A percentile compares a stretch with the other conserved stretches of the same genome.
These are phyloP conservation scores for Callyntrura guangdongensis DNA, from an alignment of 2,888 invertebrate genomes.

Conservation along the genomic window DNA sequence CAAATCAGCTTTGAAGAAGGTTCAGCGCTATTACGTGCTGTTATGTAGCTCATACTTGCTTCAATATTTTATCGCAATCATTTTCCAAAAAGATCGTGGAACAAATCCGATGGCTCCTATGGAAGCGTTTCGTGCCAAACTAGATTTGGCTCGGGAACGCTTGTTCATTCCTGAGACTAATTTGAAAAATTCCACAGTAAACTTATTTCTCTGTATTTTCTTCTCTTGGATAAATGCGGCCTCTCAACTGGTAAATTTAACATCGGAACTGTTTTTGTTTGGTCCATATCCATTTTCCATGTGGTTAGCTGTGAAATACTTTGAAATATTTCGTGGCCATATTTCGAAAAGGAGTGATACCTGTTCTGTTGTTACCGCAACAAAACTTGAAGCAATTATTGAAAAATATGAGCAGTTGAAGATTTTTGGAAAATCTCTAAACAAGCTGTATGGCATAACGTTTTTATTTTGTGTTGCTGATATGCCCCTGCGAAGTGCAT, in stretches of 20 bases:
- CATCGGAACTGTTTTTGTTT: not conserved
- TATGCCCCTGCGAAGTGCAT: not conserved
- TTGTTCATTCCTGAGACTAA: no score
- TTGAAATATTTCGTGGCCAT: not conserved
- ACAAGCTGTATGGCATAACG: not conserved
- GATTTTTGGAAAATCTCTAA: not conserved
- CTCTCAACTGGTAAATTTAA: not conserved
- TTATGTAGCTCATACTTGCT: no score
- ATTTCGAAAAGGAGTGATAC: not conserved
- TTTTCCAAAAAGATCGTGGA: no score
- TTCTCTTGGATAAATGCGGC: not conserved
- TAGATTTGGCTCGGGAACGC: no score
- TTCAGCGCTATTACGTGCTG: no score
- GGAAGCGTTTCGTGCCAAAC: no score
- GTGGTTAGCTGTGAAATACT: not conserved
- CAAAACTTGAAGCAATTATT: not conserved
- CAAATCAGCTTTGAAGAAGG: no score
- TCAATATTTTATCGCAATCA: no score
- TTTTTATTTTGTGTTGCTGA: not conserved
- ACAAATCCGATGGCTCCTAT: no score
- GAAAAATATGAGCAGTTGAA: constrained; percentile 1
- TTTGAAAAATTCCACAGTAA: no score
- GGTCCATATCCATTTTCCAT: not conserved
- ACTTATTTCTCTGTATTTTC: not conserved
- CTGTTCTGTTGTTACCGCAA: not conserved